These are phyloP conservation scores for Falco punctatus DNA, from an alignment of 2,113 vertebrate genomes.

Conservation along the genomic window DNA sequence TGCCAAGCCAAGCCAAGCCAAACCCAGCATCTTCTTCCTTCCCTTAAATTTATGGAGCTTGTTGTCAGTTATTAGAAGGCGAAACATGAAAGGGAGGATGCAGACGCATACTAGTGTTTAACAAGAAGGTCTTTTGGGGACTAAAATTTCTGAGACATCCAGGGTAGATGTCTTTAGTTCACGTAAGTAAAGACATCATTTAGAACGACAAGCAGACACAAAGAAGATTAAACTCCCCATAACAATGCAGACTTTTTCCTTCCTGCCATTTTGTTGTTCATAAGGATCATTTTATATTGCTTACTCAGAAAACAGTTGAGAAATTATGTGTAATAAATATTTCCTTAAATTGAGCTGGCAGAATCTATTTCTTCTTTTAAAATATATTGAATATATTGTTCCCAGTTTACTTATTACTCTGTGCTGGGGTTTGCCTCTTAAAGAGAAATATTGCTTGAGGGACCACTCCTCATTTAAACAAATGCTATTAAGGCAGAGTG, in stretches of 20 bases:
- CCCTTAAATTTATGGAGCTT: neutral
- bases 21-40: neutral
- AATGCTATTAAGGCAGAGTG: constrained; percentile 69
- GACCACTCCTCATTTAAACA: constrained; percentile 73
- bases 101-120: neutral
- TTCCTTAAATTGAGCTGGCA: constrained; percentile 65
- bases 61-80: neutral
- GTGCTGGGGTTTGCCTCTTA: constrained; percentile 60
- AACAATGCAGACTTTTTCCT: constrained; percentile 14
- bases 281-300: constrained; percentile 45
- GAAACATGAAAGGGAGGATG: neutral
- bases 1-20: neutral
- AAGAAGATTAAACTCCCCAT: constrained; percentile 32
- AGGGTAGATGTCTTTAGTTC: neutral
- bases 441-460: constrained; percentile 71
- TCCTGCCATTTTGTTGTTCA: neutral
- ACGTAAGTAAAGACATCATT: constrained; percentile 27
- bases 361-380: constrained; percentile 58
- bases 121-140: neutral
- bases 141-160: neutral
- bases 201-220: neutral
- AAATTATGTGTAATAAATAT: constrained; percentile 67
- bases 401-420: constrained; percentile 70
- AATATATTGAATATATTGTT: constrained; percentile 66
- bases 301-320: constrained; percentile 65